These are phyloP conservation scores for Neoitamus cyanurus DNA, from an alignment of 2,888 invertebrate species.

Conservation along the genomic window DNA sequence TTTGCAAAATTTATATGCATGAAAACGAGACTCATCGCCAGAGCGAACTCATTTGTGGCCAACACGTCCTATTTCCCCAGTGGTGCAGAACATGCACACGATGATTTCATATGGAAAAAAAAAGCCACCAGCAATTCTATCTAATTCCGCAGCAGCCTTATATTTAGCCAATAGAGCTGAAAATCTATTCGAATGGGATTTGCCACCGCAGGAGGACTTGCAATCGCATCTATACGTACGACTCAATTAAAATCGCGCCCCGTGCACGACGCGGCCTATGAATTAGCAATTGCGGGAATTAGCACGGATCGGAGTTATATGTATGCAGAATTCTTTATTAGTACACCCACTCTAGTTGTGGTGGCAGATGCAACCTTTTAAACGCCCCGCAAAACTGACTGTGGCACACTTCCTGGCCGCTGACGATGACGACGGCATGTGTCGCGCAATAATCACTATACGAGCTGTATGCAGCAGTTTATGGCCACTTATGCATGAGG, in stretches of 20 bases:
- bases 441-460: neutral
- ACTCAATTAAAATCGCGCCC: neutral
- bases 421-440: neutral
- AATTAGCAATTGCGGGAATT: neutral
- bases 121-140: neutral
- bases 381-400: neutral
- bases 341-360: neutral
- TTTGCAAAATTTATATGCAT: neutral
- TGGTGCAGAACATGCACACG: neutral
- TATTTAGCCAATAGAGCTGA: neutral
- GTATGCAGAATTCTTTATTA: neutral
- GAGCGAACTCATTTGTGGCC: neutral
- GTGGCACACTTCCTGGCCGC: neutral
- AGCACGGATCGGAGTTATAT: neutral
- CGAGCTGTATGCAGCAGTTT: neutral
- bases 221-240: neutral
- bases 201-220: neutral
- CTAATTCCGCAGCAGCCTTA: neutral
- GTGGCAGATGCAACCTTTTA: neutral
- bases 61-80: neutral
- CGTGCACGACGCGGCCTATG: neutral
- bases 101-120: neutral
- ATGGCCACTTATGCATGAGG: neutral
- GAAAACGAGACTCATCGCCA: neutral
- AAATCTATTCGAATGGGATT: neutral